A percentile compares a stretch with the other conserved stretches of the same genome.
Evolutionary conservation across 2,113 vertebrate genomes (phyloP).

Genomic region (Lichenostomus cassidix): DNA sequence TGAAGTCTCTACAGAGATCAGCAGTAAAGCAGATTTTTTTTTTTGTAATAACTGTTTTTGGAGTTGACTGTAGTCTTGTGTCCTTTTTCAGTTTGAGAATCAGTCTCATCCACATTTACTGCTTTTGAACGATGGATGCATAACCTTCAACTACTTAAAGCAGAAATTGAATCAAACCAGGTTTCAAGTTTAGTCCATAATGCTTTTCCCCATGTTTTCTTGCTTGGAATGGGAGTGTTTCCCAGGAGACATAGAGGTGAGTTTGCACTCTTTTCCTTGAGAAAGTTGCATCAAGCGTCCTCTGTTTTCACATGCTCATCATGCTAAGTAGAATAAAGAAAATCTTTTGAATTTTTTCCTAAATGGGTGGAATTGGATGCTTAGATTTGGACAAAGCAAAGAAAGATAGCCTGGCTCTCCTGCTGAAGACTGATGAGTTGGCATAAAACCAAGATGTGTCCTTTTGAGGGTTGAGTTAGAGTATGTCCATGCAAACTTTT

Average conservation of each 20-base stretch:
- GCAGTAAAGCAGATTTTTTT: not conserved
- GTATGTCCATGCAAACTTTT: not conserved
- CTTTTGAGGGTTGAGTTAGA: not conserved
- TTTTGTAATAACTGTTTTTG: not conserved
- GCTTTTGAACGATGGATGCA: not conserved
- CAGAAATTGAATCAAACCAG: not conserved
- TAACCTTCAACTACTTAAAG: not conserved
- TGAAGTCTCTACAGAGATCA: not conserved
- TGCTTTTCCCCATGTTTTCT: not conserved
- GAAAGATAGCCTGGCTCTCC: not conserved
- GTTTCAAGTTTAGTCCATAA: not conserved
- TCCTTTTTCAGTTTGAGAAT: not conserved
- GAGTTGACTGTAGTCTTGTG: not conserved
- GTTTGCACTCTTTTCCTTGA: not conserved
- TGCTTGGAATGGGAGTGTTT: not conserved
- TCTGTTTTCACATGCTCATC: not conserved
- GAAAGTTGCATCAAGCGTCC: not conserved
- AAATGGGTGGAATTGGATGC: not conserved
- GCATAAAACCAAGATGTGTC: not conserved
- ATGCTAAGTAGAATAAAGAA: not conserved
- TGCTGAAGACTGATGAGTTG: not conserved
- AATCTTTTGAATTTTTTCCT: not conserved
- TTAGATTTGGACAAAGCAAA: not conserved
- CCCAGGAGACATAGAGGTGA: not conserved
- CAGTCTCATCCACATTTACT: not conserved